These are phyloP conservation scores for Aradus depressus DNA, from an alignment of 2,888 invertebrate genomes.

Conservation along the genomic window DNA sequence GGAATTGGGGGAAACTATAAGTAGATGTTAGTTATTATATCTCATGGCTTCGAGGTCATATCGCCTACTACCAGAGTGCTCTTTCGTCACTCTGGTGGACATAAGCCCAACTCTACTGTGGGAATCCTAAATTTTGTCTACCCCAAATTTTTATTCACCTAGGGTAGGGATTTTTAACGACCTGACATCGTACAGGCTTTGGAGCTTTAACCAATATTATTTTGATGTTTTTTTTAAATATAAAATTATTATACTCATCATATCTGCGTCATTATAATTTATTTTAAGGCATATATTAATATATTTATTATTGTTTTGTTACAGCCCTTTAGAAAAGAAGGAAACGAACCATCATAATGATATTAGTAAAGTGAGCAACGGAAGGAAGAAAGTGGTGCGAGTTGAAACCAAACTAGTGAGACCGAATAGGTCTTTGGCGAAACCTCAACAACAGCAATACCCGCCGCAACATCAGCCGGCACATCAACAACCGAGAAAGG, in stretches of 20 bases:
- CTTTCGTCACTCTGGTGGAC: too few species aligned
- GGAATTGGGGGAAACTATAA: too few species aligned
- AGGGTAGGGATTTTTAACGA: background rate
- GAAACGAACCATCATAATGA: slow-evolving; percentile 34
- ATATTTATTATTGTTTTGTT: slow-evolving; percentile 33
- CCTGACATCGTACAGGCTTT: background rate
- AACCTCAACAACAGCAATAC: slow-evolving; percentile 18
- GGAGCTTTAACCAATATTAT: background rate
- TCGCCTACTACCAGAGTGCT: too few species aligned
- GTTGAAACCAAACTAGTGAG: slow-evolving; percentile 25
- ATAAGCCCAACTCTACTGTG: too few species aligned
- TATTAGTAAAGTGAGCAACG: slow-evolving; percentile 24
- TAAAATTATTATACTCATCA: background rate
- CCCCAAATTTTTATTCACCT: background rate
- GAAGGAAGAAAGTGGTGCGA: slow-evolving; percentile 29
- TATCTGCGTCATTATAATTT: background rate
- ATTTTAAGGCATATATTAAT: background rate
- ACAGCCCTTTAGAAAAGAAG: slow-evolving; percentile 56
- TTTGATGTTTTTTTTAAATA: background rate
- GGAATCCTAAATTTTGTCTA: background rate
- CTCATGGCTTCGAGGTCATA: too few species aligned
- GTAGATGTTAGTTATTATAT: too few species aligned
- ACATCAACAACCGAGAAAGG: slow-evolving; percentile 7
- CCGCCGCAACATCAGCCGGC: slow-evolving; percentile 4
- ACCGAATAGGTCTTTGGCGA: slow-evolving; percentile 21